Evolutionary conservation across 1,140 invertebrate species (phyloP).

Genomic region (Lineus longissimus): DNA sequence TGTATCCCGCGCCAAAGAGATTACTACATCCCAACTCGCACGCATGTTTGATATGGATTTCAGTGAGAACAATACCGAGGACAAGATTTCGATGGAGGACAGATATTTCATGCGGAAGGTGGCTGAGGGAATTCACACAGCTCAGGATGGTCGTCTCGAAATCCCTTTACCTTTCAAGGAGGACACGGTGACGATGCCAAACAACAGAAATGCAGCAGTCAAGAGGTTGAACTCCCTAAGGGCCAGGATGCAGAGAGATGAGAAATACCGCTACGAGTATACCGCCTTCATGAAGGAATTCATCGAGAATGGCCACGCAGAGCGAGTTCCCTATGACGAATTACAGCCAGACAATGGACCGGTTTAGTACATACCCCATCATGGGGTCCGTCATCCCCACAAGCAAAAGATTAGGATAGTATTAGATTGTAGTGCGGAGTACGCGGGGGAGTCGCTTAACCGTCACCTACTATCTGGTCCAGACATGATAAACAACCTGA

Average conservation of each 20-base stretch:
- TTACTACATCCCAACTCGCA: too few relatives aligned
- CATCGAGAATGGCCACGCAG: slow-evolving; percentile 14
- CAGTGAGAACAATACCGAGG: not conserved
- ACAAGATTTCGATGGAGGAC: not conserved
- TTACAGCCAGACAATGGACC: not conserved
- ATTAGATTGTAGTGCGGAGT: slow-evolving; percentile 7
- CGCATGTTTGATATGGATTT: too few relatives aligned
- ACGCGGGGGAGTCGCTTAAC: slow-evolving; percentile 30
- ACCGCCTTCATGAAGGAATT: slow-evolving; percentile 14
- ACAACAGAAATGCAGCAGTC: slow-evolving; percentile 1
- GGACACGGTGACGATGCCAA: not conserved
- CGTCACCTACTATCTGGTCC: slow-evolving; percentile 31
- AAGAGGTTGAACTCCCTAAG: not conserved
- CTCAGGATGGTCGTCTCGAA: not conserved
- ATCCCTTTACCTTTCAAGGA: not conserved
- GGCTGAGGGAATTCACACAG: not conserved
- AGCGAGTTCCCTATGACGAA: slow-evolving; percentile 1
- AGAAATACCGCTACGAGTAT: not conserved
- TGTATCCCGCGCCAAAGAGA: too few relatives aligned
- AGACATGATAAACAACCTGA: slow-evolving; percentile 40
- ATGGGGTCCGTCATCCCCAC: slow-evolving; percentile 18
- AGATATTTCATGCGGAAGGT: not conserved
- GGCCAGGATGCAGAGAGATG: not conserved
- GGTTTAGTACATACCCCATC: slow-evolving; percentile 19
- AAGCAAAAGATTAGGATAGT: slow-evolving; percentile 4